Evolutionary conservation across 2,113 vertebrate genomes (phyloP), one percentile per base, ranked within the genome.

Genomic region (Struthio camelus): DNA sequence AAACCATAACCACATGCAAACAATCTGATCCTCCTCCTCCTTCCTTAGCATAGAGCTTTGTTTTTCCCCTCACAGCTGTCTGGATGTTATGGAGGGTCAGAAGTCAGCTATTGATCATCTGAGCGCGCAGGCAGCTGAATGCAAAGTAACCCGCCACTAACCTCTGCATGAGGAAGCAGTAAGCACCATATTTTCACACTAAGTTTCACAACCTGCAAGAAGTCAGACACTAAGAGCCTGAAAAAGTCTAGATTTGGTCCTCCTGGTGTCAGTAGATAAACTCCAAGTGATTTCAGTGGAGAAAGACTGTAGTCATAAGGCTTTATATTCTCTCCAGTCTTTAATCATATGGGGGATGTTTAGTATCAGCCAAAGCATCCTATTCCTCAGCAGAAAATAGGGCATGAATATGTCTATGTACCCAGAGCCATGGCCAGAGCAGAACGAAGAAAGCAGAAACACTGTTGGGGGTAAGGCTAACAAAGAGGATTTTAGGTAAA

Each of bases 1-100:
- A 97, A 97, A 96, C 94, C 69, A 83, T 62, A 97, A 92, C 80
- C 89, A 96, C 88, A 94, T 70, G 87, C 65, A 94, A 94, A 90
- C 66, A 90, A 24, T 32, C 84, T n/a, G n/a, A 85, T 90, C 70
- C 87, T 95, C 96, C 93, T 94, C 46, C 90, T 97, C 85, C 76
- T 83, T 87, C 77, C 61, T 40, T 32, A 80, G 69, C 69, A 71
- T 1, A 2, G 36, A 38, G n/a, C n/a, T 95, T 95, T 95, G 87
- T 91, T 97, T 95, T 92, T 89, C 66, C 62, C 15, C 38, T 79
- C 61, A 54, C 72, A 83, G 62, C 65, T 51, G 64, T 88, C 78
- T 13, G 51, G 51, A 76, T 76, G 44, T 65, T 61, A 61, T 1
- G 1, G 75, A 72, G 88, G 83, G 86, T 85, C 73, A 84, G 40